Evolutionary conservation across 2,888 invertebrate species (phyloP).

Genomic region (Limnephilus auricula): DNA sequence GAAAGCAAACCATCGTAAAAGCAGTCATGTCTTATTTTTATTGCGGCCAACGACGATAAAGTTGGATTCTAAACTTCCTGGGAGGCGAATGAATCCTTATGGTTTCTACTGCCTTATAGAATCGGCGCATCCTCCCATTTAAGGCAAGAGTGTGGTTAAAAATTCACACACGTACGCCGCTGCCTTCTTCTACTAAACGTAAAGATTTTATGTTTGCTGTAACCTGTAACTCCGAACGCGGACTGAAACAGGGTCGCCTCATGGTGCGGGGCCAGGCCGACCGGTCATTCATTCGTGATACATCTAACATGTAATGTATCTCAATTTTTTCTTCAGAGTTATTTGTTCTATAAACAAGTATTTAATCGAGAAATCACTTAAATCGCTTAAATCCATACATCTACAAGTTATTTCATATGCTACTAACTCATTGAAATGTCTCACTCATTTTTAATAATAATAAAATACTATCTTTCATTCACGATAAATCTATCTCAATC

Average conservation of each 20-base stretch:
- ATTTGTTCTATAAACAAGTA: not conserved
- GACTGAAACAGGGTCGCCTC: not conserved
- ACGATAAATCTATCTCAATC: not conserved
- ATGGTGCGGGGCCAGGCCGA: not conserved
- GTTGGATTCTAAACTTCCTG: conserved; percentile 22
- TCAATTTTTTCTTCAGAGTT: not conserved
- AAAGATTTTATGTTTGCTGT: conserved; percentile 4
- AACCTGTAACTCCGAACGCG: not conserved
- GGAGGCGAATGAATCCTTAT: conserved; percentile 23
- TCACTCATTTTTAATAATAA: not conserved
- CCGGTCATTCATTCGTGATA: not conserved
- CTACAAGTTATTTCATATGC: not conserved
- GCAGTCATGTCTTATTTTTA: not conserved
- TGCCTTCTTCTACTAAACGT: conserved; percentile 6
- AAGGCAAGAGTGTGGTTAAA: not conserved
- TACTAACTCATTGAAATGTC: too few relatives aligned
- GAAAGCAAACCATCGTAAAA: not conserved
- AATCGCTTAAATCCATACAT: not conserved
- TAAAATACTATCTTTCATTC: not conserved
- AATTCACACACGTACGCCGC: conserved; percentile 16
- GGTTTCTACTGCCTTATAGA: conserved; percentile 25
- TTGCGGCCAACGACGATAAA: not conserved
- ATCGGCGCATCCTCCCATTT: conserved; percentile 22
- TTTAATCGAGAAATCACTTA: not conserved
- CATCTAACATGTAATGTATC: too few relatives aligned